Percentiles rank a stretch among this genome's conserved stretches.
These are phyloP conservation scores for Acanthosoma haemorrhoidale DNA, from an alignment of 2,888 invertebrate genomes.

Conservation along the genomic window DNA sequence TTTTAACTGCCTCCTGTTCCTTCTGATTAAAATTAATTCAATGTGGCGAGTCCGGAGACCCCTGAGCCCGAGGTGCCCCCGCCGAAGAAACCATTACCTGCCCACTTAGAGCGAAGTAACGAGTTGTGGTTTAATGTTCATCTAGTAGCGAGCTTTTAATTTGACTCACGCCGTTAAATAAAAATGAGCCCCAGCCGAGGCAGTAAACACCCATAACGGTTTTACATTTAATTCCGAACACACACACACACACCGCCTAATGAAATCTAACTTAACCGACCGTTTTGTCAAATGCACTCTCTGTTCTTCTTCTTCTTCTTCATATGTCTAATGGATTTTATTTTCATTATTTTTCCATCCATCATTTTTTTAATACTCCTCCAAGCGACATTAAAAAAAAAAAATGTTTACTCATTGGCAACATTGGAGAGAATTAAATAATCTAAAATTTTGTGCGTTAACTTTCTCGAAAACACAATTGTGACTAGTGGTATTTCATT, in stretches of 20 bases:
- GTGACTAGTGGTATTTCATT: no score
- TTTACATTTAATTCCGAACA: slow-evolving; percentile 22
- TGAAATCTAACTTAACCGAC: slow-evolving; percentile 8
- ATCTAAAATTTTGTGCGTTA: no score
- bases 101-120: slow-evolving; percentile 16
- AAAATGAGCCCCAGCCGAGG: background rate
- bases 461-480: no score
- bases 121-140: slow-evolving; percentile 23
- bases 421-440: no score
- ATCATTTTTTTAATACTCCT: background rate
- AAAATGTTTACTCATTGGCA: no score
- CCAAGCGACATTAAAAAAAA: no score
- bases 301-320: background rate
- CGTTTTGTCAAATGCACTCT: background rate
- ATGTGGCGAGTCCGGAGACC: no score
- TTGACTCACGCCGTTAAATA: slow-evolving; percentile 22
- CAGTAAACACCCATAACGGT: slow-evolving; percentile 20
- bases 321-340: background rate
- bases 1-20: slow-evolving; percentile 16
- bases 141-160: slow-evolving; percentile 17
- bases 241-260: background rate
- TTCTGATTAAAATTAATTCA: slow-evolving; percentile 20
- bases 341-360: slow-evolving; percentile 6
- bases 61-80: background rate
- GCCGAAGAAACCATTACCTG: slow-evolving; percentile 9